These are phyloP conservation scores for Anas bernieri DNA, from an alignment of 2,797 vertebrate species.

Conservation along the genomic window DNA sequence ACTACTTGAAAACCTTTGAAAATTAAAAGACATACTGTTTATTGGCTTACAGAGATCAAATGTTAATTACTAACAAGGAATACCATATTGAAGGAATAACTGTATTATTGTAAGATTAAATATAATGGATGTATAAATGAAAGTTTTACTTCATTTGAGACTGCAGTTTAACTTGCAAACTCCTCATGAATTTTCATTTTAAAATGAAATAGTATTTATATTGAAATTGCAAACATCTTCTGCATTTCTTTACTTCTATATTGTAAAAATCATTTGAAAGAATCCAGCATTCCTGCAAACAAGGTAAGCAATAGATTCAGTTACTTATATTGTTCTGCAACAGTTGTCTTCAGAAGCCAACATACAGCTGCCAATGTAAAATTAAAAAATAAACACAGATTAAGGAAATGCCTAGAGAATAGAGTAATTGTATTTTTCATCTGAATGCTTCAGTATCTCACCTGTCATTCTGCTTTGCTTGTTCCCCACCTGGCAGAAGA, in stretches of 20 bases:
- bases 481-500: not conserved
- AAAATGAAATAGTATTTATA: not conserved
- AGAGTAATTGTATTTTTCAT: not conserved
- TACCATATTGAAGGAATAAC: not conserved
- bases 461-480: constrained; percentile 77
- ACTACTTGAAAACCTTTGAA: not conserved
- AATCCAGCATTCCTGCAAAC: not conserved
- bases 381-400: not conserved
- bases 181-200: not conserved
- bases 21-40: not conserved
- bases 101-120: not conserved
- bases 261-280: not conserved
- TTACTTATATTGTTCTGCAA: not conserved
- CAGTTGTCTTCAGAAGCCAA: not conserved
- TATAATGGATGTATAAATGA: not conserved
- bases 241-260: not conserved
- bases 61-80: not conserved
- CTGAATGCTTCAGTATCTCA: constrained; percentile 55
- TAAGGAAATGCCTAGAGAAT: not conserved
- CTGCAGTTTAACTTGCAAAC: not conserved
- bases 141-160: not conserved
- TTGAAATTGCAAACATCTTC: not conserved
- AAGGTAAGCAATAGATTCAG: not conserved
- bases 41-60: not conserved
- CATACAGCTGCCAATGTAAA: not conserved